These are phyloP conservation scores for Parnassius mnemosyne DNA, from an alignment of 2,888 invertebrate species.

Conservation along the genomic window DNA sequence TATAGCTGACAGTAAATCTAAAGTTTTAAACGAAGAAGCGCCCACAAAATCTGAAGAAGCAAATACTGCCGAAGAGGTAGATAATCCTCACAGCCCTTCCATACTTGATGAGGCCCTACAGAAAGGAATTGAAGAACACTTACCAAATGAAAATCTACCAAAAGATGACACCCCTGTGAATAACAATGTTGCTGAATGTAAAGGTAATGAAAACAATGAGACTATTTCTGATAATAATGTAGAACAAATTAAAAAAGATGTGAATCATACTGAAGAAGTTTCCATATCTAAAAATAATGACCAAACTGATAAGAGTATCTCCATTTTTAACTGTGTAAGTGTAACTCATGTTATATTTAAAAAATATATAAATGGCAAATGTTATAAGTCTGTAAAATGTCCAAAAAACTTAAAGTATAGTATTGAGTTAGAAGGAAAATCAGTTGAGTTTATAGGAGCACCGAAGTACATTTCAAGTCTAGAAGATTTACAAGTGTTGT, in stretches of 20 bases:
- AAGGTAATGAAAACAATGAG: constrained; percentile 21
- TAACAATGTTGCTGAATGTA: constrained; percentile 17
- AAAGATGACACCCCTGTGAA: constrained; percentile 24
- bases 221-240: constrained; percentile 23
- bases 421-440: constrained; percentile 64
- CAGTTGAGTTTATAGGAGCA: constrained; percentile 71
- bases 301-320: constrained; percentile 29
- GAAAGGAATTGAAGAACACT: constrained; percentile 62
- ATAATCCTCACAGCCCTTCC: constrained; percentile 65
- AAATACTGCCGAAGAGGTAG: constrained; percentile 40
- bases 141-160: constrained; percentile 39
- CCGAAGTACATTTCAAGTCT: constrained; percentile 69
- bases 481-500: constrained; percentile 71
- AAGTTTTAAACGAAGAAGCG: constrained; percentile 32
- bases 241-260: constrained; percentile 14
- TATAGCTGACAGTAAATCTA: constrained; percentile 35
- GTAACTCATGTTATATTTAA: constrained; percentile 68
- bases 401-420: constrained; percentile 69
- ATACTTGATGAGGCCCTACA: constrained; percentile 65
- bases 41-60: constrained; percentile 26
- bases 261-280: constrained; percentile 17
- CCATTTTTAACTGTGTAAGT: constrained; percentile 33
- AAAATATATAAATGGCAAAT: constrained; percentile 55
- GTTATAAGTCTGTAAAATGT: constrained; percentile 65
- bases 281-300: constrained; percentile 27